These are phyloP conservation scores for Bradypodion pumilum DNA, from an alignment of 2,797 vertebrate species.

Conservation along the genomic window DNA sequence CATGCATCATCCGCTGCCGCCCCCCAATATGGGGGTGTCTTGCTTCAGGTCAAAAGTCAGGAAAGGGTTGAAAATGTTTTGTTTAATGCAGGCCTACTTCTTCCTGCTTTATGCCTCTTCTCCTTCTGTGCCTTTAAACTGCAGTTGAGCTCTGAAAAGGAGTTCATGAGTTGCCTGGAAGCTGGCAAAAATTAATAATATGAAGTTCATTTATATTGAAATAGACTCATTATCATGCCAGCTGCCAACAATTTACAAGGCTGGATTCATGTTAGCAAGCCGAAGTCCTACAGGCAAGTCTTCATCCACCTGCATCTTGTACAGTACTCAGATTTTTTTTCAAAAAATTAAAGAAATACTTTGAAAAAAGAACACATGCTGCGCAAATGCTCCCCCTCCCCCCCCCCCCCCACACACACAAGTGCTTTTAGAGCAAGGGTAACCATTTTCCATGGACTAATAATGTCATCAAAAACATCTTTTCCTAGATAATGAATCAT, in stretches of 20 bases:
- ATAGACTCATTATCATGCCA: constrained; percentile 74
- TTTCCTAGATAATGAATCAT: background rate
- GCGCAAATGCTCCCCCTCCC: background rate
- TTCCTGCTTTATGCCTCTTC: constrained; percentile 36
- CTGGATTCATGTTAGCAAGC: constrained; percentile 68
- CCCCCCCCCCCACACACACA: too few species aligned
- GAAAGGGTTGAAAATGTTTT: constrained; percentile 25
- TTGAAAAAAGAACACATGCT: background rate
- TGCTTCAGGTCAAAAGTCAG: constrained; percentile 23
- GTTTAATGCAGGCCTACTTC: constrained; percentile 47
- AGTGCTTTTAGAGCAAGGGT: background rate
- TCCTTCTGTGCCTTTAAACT: constrained; percentile 45
- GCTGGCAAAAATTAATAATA: constrained; percentile 77
- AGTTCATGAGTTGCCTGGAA: constrained; percentile 71
- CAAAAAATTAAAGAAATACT: background rate
- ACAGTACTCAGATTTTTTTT: background rate
- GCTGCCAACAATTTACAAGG: constrained; percentile 73
- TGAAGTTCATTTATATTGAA: constrained; percentile 77
- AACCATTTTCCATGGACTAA: background rate
- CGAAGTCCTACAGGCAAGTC: constrained; percentile 57
- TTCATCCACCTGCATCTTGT: constrained; percentile 62
- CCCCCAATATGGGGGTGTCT: background rate
- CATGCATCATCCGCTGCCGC: constrained; percentile 17
- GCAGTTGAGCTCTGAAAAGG: constrained; percentile 65
- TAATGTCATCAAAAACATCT: background rate